phyloP scores from a whole-genome alignment of 2,888 invertebrate genomes.

The Hermodice carunculata region DNA sequence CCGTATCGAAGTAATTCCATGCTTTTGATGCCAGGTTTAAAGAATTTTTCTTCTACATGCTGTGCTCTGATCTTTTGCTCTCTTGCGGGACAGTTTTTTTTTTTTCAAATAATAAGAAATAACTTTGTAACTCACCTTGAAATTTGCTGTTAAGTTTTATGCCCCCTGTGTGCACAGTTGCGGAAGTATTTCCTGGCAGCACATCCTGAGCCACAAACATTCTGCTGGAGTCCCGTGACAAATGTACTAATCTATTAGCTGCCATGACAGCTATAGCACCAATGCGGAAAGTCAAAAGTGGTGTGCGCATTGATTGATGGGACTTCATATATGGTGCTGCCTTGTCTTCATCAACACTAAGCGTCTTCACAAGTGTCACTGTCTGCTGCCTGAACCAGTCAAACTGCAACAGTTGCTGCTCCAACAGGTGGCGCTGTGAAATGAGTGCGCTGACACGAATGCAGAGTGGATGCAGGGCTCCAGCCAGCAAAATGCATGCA shows the following conservation, averaged over 20 bases:
- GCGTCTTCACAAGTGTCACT: conserved; percentile 3
- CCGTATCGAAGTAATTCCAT: too few species aligned
- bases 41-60: too few species aligned
- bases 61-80: too few species aligned
- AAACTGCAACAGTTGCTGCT: conserved; percentile 55
- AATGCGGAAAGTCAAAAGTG: conserved; percentile 55
- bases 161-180: conserved; percentile 56
- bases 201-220: conserved; percentile 58
- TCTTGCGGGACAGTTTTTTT: too few species aligned
- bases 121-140: too few species aligned
- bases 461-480: conserved; percentile 62
- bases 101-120: too few species aligned
- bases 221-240: conserved; percentile 44
- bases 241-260: conserved; percentile 54
- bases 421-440: conserved; percentile 55
- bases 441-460: conserved; percentile 47
- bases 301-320: conserved; percentile 9
- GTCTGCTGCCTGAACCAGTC: conserved; percentile 54
- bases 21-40: too few species aligned
- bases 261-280: conserved; percentile 62
- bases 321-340: conserved; percentile 18
- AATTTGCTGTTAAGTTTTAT: conserved; percentile 33
- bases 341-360: conserved; percentile 2
- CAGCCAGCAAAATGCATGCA: conserved; percentile 59
- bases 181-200: conserved; percentile 46